Percentiles rank a stretch among this genome's conserved stretches.
Evolutionary conservation across 2,888 invertebrate species (phyloP).

Genomic region (Carabus problematicus): DNA sequence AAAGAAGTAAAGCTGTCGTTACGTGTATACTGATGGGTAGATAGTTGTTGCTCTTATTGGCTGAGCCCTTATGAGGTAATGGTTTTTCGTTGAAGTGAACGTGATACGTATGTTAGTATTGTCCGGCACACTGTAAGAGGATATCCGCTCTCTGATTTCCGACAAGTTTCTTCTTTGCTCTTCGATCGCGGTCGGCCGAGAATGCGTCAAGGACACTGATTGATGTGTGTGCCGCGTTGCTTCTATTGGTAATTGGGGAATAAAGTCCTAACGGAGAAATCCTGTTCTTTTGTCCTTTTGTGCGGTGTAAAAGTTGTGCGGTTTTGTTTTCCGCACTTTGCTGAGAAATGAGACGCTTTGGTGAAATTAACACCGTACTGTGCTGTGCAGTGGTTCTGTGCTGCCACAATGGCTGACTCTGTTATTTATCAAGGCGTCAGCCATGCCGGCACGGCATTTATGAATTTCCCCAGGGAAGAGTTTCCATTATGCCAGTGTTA

Average conservation of each 20-base stretch:
- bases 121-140: conserved; percentile 16
- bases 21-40: too few species aligned
- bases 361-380: conserved; percentile 24
- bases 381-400: background rate
- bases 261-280: conserved; percentile 18
- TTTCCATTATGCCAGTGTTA: too few species aligned
- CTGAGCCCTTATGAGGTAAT: conserved; percentile 11
- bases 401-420: conserved; percentile 17
- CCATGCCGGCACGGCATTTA: too few species aligned
- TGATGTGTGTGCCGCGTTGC: conserved; percentile 6
- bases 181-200: background rate
- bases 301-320: conserved; percentile 3
- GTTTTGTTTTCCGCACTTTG: conserved; percentile 10
- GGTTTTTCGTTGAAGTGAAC: conserved; percentile 1
- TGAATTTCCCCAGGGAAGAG: too few species aligned
- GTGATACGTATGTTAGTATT: conserved; percentile 6
- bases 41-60: too few species aligned
- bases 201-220: conserved; percentile 17
- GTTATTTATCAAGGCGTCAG: conserved; percentile 28
- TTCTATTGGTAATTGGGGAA: conserved; percentile 29
- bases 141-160: conserved; percentile 10
- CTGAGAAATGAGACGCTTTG: conserved; percentile 31
- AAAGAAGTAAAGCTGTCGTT: too few species aligned
- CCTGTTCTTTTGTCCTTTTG: conserved; percentile 23
- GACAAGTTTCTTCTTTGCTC: background rate